A percentile compares a stretch with the other conserved stretches of the same genome.
Evolutionary conservation across 2,888 invertebrate genomes (phyloP).

Genomic region (Thereva nobilitata): DNA sequence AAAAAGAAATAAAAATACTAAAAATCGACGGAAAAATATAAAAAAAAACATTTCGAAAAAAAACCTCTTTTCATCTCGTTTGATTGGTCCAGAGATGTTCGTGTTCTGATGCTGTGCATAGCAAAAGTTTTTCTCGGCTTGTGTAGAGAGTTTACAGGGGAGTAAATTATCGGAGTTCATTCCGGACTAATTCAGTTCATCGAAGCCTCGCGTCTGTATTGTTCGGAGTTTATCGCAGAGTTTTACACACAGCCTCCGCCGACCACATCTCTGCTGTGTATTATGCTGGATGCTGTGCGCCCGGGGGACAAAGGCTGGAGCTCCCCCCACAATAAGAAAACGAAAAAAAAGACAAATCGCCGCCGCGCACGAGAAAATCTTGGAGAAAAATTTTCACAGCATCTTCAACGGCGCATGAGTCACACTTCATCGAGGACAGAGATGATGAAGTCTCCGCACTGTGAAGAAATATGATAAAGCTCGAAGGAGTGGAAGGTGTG

Average conservation of each 20-base stretch:
- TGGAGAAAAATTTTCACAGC: too few relatives aligned
- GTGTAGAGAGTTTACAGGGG: not conserved
- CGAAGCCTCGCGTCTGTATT: too few relatives aligned
- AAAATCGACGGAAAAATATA: constrained; percentile 1
- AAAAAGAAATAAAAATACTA: too few relatives aligned
- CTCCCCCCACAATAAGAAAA: constrained; percentile 5
- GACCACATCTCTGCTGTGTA: too few relatives aligned
- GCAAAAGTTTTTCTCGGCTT: constrained; percentile 8
- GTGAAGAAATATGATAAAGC: too few relatives aligned
- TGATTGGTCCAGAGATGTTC: constrained; percentile 17
- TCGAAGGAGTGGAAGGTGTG: too few relatives aligned
- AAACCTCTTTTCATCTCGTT: constrained; percentile 11
- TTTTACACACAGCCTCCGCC: too few relatives aligned
- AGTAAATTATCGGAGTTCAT: not conserved
- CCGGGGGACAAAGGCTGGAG: not conserved
- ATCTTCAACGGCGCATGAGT: too few relatives aligned
- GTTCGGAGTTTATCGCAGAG: too few relatives aligned
- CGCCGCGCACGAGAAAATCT: too few relatives aligned
- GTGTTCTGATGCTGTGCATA: constrained; percentile 15
- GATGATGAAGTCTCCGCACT: too few relatives aligned
- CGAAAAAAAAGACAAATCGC: not conserved
- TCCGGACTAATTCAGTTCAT: not conserved
- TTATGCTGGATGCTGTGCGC: not conserved
- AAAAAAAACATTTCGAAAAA: constrained; percentile 12
- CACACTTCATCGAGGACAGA: too few relatives aligned